Conservation (phyloP, 2,113 vertebrate genomes). For the Entomyzon cyanotis region DNA sequence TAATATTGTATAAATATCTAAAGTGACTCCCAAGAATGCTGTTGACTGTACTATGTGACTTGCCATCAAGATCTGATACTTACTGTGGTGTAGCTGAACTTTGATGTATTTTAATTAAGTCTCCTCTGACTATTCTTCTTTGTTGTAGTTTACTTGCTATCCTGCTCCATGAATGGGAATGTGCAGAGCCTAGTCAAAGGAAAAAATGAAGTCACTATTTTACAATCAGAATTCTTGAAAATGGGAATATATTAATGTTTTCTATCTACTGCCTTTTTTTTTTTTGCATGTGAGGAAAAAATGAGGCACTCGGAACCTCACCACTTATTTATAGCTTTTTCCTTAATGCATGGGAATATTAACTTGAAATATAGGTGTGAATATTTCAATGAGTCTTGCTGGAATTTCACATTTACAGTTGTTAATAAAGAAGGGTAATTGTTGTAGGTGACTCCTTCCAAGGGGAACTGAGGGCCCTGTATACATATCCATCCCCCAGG, state of each 20-base stretch:
- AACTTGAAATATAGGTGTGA: not conserved
- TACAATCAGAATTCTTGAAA: not conserved
- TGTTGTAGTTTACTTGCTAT: not conserved
- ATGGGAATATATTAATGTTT: not conserved
- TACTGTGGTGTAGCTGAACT: not conserved
- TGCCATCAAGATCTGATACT: not conserved
- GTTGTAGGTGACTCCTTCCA: not conserved
- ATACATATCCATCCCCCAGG: not conserved
- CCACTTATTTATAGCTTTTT: not conserved
- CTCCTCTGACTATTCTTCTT: not conserved
- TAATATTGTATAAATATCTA: not conserved
- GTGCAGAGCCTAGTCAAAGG: not conserved
- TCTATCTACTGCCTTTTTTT: not conserved
- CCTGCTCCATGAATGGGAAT: not conserved
- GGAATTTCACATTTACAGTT: not conserved
- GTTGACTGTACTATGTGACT: not conserved
- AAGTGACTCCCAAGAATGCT: not conserved
- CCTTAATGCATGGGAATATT: not conserved
- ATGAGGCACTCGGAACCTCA: not conserved
- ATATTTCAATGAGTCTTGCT: not conserved
- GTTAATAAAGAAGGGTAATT: not conserved
- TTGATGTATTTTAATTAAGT: slow-evolving; percentile 4
- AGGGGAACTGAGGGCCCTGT: not conserved
- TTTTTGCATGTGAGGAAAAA: not conserved
- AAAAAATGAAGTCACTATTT: not conserved